Conservation (phyloP, 2,797 vertebrate species). For the Diceros bicornis region DNA sequence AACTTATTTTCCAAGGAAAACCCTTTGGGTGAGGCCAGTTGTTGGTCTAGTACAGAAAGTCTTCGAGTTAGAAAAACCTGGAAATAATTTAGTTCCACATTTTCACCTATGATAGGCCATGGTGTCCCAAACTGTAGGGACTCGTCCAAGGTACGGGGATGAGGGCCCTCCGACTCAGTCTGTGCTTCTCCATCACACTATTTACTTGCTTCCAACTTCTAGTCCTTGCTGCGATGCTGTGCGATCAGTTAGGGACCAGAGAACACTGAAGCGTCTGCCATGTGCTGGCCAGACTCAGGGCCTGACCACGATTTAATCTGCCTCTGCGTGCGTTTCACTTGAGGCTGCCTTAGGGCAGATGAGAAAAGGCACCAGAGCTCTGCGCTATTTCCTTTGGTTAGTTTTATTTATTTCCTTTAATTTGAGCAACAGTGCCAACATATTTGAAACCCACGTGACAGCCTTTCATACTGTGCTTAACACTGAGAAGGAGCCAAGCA, state of each 20-base stretch:
- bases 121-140: background rate
- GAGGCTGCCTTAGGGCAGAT: background rate
- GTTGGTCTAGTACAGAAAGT: background rate
- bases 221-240: background rate
- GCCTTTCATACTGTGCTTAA: background rate
- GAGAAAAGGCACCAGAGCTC: background rate
- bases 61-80: no score
- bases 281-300: fast-evolving
- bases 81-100: background rate
- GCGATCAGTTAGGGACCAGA: background rate
- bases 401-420: conserved; percentile 40
- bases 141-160: fast-evolving
- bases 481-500: background rate
- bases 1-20: background rate
- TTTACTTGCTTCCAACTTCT: background rate
- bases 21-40: background rate
- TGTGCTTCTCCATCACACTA: background rate
- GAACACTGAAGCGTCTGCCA: fast-evolving
- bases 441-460: background rate
- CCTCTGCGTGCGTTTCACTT: fast-evolving
- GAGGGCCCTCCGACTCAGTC: background rate
- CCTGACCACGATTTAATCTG: fast-evolving
- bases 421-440: background rate
- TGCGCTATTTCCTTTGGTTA: background rate
- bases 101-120: background rate